Evolutionary conservation across 2,888 invertebrate genomes (phyloP).

Genomic region (Nemotelus pantherinus): DNA sequence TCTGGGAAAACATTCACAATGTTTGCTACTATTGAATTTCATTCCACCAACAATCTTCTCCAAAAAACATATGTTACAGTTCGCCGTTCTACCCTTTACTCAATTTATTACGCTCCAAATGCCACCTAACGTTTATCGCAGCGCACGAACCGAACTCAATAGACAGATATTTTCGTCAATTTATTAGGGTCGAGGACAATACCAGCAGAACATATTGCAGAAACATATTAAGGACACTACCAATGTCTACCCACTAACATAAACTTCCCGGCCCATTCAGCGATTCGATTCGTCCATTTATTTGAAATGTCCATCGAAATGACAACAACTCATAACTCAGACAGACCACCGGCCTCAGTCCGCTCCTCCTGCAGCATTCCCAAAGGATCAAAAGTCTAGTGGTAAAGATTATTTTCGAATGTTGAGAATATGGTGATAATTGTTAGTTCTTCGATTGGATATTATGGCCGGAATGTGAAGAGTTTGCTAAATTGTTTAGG

Average conservation of each 20-base stretch:
- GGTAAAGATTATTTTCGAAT: not conserved
- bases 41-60: too few relatives aligned
- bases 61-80: too few relatives aligned
- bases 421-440: slow-evolving; percentile 1
- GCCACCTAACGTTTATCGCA: not conserved
- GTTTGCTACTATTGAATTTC: too few relatives aligned
- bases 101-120: too few relatives aligned
- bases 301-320: slow-evolving; percentile 21
- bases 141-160: not conserved
- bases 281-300: slow-evolving; percentile 10
- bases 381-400: not conserved
- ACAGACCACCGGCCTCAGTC: not conserved
- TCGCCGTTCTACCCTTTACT: too few relatives aligned
- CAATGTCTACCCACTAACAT: too few relatives aligned
- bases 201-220: slow-evolving; percentile 13
- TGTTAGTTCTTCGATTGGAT: slow-evolving; percentile 5
- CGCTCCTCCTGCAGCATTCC: too few relatives aligned
- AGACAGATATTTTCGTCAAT: slow-evolving; percentile 15
- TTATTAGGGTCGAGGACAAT: slow-evolving; percentile 27
- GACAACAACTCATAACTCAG: slow-evolving; percentile 10
- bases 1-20: too few relatives aligned
- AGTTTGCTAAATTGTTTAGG: not conserved
- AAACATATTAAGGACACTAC: not conserved
- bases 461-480: not conserved
- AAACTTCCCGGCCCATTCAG: not conserved